These are phyloP conservation scores for Pachyuromys duprasi DNA, from an alignment of 2,797 vertebrate species.

Conservation along the genomic window DNA sequence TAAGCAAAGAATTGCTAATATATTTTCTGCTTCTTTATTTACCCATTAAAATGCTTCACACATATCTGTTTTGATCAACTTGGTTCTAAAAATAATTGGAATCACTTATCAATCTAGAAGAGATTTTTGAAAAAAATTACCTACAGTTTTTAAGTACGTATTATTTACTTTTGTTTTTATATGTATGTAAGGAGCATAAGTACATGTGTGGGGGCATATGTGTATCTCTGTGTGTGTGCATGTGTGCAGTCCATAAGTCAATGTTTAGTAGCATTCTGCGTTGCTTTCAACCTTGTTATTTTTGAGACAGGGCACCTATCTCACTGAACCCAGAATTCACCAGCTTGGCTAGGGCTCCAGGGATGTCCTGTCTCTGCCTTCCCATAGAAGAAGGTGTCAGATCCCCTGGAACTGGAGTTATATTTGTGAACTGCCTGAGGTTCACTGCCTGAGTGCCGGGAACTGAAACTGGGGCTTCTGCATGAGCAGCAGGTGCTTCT, in stretches of 20 bases:
- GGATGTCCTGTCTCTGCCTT: not conserved
- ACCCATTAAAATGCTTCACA: slow-evolving; percentile 12
- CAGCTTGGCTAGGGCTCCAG: not conserved
- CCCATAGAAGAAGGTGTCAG: not conserved
- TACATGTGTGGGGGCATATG: not conserved
- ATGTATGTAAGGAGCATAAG: not conserved
- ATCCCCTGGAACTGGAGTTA: not conserved
- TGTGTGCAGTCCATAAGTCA: not conserved
- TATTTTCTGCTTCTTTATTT: not conserved
- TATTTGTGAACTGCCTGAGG: not conserved
- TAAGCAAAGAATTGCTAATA: slow-evolving; percentile 16
- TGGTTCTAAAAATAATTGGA: not conserved
- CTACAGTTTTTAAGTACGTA: not conserved
- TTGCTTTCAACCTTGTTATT: not conserved
- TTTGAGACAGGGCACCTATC: not conserved
- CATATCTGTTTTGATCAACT: slow-evolving; percentile 45
- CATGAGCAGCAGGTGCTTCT: not conserved
- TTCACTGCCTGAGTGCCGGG: not conserved
- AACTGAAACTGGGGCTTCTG: not conserved
- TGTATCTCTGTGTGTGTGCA: not conserved
- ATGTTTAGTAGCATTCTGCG: not conserved
- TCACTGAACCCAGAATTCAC: not conserved
- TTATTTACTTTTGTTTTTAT: not conserved
- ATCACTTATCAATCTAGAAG: slow-evolving; percentile 14
- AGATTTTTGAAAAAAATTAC: slow-evolving; percentile 5